Evolutionary conservation across 2,113 vertebrate species (phyloP).

Genomic region (Apodemus sylvaticus): DNA sequence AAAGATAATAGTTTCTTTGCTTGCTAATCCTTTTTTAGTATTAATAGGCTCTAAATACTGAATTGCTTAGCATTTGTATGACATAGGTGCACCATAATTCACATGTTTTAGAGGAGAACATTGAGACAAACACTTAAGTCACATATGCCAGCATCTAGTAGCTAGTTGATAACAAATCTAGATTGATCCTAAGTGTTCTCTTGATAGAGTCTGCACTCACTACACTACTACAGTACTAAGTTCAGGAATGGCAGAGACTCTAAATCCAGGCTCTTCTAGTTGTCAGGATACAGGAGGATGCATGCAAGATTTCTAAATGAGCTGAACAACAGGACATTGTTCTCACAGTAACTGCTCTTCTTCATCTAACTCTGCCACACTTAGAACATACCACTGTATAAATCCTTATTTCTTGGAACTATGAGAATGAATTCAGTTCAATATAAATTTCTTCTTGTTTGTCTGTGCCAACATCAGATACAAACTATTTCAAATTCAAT

Average conservation of each 20-base stretch:
- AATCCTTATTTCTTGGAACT: slow-evolving; percentile 3
- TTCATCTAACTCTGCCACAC: background rate
- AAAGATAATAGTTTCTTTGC: background rate
- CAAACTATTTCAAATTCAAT: background rate
- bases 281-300: background rate
- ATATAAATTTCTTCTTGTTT: background rate
- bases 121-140: background rate
- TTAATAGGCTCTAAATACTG: slow-evolving; percentile 25
- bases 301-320: background rate
- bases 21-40: slow-evolving; percentile 36
- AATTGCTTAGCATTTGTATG: slow-evolving; percentile 44
- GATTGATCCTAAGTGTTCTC: background rate
- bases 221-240: background rate
- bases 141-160: background rate
- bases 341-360: slow-evolving; percentile 4
- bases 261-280: background rate
- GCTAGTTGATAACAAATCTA: slow-evolving; percentile 33
- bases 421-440: slow-evolving; percentile 37
- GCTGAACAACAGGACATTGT: background rate
- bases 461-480: slow-evolving; percentile 33
- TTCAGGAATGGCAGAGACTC: slow-evolving; percentile 37
- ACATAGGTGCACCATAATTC: background rate
- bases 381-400: slow-evolving; percentile 18
- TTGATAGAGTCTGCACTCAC: background rate
- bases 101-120: slow-evolving; percentile 34